Evolutionary conservation across 64 coral and sea anemone genomes (phyloP).

Genomic region (Trachythela sp.): DNA sequence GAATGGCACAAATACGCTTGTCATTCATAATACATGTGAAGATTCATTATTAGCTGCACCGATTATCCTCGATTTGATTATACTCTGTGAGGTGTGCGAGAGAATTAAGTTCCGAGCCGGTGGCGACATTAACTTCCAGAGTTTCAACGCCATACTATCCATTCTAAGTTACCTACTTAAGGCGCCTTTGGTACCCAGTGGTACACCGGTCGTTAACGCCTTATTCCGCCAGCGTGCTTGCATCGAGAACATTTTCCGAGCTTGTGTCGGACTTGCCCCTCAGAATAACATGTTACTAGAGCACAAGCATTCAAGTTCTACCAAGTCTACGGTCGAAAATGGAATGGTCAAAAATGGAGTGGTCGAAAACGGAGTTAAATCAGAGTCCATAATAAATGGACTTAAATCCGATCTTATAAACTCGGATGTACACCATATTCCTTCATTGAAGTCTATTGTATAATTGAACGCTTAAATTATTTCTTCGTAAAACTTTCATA

Average conservation of each 20-base stretch:
- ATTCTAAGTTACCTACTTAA: slow-evolving; percentile 90
- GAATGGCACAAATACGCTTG: slow-evolving; percentile 94
- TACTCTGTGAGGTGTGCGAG: slow-evolving; percentile 96
- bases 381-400: neutral
- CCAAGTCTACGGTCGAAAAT: neutral
- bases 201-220: slow-evolving; percentile 82
- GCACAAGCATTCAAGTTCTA: neutral
- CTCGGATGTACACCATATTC: neutral
- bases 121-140: slow-evolving; percentile 73
- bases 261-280: neutral
- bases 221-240: slow-evolving; percentile 89
- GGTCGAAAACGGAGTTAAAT: neutral
- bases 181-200: slow-evolving; percentile 79
- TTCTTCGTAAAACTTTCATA: neutral
- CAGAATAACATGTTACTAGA: slow-evolving; percentile 10
- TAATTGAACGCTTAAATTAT: neutral
- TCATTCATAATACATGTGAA: slow-evolving; percentile 97
- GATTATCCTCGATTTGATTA: slow-evolving; percentile 90
- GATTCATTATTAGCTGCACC: slow-evolving; percentile 85
- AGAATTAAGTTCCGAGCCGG: slow-evolving; percentile 88
- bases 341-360: neutral
- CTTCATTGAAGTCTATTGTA: neutral
- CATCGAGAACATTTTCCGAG: slow-evolving; percentile 89
- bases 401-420: neutral
- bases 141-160: slow-evolving; percentile 79